Base-by-base conservation (phyloP, 2,888 invertebrate genomes). In the Neoitamus cyanurus region DNA sequence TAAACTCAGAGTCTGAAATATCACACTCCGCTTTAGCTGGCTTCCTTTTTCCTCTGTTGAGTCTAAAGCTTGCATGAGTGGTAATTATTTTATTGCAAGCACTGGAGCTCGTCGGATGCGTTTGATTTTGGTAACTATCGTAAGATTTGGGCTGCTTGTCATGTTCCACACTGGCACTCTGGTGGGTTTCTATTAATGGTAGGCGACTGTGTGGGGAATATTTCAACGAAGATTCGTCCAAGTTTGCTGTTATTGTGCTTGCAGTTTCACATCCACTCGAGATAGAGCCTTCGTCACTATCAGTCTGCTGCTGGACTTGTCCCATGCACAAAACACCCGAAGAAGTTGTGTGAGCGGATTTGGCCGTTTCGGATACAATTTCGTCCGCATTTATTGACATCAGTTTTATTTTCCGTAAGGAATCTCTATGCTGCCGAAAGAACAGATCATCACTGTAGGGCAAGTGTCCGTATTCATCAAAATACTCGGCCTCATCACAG, bases 181-280 rank as follows among this genome's bases (percentile, higher is more conserved):
- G 87, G 88, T 70, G 88, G 77, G 34, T 15, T 46, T 80, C 30
- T 25, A 58, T 4, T 20, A 20, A 58, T 20, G 80, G 11, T 78
- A 78, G 58, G 9, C 58, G 48, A 77, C 46, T n/a, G 28, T 85
- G 36, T 31, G 85, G 82, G 3, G 88, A 87, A 85, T 89, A 91
- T 58, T 88, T 88, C 3, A 89, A 78, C 0, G 89, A 89, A 4
- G 88, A 80, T 91, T 88, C 92, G 91, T 90, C 91, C 85, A 90
- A 89, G 86, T 93, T 88, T 86, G 92, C 93, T 84, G 93, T 94
- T 68, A 93, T 94, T 7, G 95, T 95, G 90, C 95, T 95, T 78
- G 95, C 95, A 13, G 95, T 95, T 91, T 96, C 96, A 90, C 96
- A 96, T 87, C 96, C 96, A 88, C 95, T 96, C 86, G 96, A 96